Evolutionary conservation across 1,140 invertebrate genomes (phyloP).

Genomic region (Doryteuthis pealeii): DNA sequence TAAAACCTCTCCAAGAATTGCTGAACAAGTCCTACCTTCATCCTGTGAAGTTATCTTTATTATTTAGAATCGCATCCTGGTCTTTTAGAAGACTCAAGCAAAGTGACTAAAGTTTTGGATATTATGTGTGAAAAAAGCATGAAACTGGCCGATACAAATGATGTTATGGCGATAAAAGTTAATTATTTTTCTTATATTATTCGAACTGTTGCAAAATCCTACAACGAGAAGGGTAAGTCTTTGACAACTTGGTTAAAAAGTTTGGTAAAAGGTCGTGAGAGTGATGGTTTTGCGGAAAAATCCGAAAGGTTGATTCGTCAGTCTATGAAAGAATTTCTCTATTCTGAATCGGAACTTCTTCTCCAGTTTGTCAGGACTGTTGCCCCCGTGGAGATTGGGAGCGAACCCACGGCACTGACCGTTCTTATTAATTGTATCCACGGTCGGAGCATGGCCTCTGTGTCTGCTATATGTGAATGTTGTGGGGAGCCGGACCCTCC

Average conservation of each 20-base stretch:
- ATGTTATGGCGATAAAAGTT: constrained; percentile 89
- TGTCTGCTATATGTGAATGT: constrained; percentile 75
- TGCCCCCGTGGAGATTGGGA: constrained; percentile 68
- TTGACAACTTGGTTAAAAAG: constrained; percentile 48
- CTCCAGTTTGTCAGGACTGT: constrained; percentile 70
- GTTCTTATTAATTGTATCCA: constrained; percentile 84
- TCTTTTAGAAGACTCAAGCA: constrained; percentile 73
- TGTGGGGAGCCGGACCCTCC: constrained; percentile 85
- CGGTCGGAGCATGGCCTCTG: constrained; percentile 74
- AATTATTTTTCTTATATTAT: constrained; percentile 82
- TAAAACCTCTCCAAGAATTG: constrained; percentile 80
- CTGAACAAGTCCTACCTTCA: constrained; percentile 82
- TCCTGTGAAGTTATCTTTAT: constrained; percentile 78
- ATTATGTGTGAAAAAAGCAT: constrained; percentile 85
- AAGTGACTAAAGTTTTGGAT: constrained; percentile 81
- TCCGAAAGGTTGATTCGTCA: constrained; percentile 76
- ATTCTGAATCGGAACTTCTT: constrained; percentile 67
- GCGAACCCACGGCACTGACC: constrained; percentile 65
- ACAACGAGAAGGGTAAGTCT: constrained; percentile 29
- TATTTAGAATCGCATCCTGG: constrained; percentile 74
- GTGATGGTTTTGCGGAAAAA: constrained; percentile 75
- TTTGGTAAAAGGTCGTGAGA: constrained; percentile 66
- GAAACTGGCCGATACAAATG: constrained; percentile 81
- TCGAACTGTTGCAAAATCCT: constrained; percentile 34
- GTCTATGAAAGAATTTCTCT: constrained; percentile 83